These are phyloP conservation scores for Oophaga sylvatica DNA, from an alignment of 2,797 vertebrate species.

Conservation along the genomic window DNA sequence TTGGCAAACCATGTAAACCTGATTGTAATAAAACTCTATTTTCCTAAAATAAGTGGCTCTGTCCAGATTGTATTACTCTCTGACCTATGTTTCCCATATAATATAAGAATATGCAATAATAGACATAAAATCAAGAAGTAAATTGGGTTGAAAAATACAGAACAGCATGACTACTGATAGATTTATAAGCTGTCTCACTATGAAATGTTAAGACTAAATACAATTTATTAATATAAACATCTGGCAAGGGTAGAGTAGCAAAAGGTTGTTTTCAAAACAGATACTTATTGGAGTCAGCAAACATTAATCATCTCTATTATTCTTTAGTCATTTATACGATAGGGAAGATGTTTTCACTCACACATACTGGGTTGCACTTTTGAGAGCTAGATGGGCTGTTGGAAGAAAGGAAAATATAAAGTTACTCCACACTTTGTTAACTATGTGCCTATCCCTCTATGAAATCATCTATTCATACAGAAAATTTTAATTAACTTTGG, in stretches of 20 bases:
- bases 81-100: neutral
- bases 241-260: neutral
- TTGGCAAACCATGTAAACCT: neutral
- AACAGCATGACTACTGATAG: neutral
- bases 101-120: neutral
- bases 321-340: neutral
- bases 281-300: neutral
- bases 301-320: neutral
- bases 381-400: neutral
- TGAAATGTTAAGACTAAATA: neutral
- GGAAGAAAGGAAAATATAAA: neutral
- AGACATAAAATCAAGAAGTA: neutral
- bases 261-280: neutral
- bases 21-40: neutral
- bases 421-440: neutral
- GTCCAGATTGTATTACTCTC: neutral
- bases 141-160: neutral
- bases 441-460: neutral
- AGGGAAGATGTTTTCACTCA: too few species aligned
- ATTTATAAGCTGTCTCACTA: slow-evolving; percentile 14
- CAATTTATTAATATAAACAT: neutral
- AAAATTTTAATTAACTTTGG: too few species aligned
- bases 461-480: too few species aligned
- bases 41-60: neutral
- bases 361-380: neutral